phyloP scores from a whole-genome alignment of 2,797 vertebrate genomes.

The Lagodon rhomboides region DNA sequence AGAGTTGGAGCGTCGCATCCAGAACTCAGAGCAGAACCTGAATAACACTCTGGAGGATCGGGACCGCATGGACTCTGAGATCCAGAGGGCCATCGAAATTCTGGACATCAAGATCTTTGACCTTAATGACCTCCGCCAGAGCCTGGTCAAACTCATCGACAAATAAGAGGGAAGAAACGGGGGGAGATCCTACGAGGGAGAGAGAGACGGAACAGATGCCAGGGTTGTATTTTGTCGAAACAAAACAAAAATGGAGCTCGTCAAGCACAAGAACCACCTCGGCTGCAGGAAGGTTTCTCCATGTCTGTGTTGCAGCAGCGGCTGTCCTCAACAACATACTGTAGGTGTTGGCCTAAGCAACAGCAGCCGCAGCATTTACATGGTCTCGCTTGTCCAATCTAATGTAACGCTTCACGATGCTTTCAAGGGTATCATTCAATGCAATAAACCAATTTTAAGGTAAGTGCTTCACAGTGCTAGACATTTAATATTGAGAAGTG shows the following conservation, averaged over 20 bases:
- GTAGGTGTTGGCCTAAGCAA: conserved; percentile 46
- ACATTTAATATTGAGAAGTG: conserved; percentile 50
- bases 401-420: conserved; percentile 67
- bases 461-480: conserved; percentile 74
- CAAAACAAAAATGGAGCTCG: conserved; percentile 43
- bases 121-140: conserved; percentile 94
- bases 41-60: conserved; percentile 85
- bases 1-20: conserved; percentile 91
- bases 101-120: conserved; percentile 97
- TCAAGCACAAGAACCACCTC: conserved; percentile 60
- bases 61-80: conserved; percentile 88
- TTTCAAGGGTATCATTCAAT: conserved; percentile 69
- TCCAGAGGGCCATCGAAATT: conserved; percentile 92
- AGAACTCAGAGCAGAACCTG: conserved; percentile 88
- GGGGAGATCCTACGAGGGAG: not conserved
- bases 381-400: conserved; percentile 51
- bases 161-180: conserved; percentile 71
- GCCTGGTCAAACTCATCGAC: conserved; percentile 92
- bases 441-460: conserved; percentile 74
- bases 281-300: conserved; percentile 37
- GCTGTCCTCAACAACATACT: conserved; percentile 21
- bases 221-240: conserved; percentile 7
- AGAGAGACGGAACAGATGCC: conserved; percentile 8
- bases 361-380: conserved; percentile 46
- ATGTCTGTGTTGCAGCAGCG: conserved; percentile 38